Conservation (phyloP, 2,797 vertebrate species). For the Neosalanx taihuensis region DNA sequence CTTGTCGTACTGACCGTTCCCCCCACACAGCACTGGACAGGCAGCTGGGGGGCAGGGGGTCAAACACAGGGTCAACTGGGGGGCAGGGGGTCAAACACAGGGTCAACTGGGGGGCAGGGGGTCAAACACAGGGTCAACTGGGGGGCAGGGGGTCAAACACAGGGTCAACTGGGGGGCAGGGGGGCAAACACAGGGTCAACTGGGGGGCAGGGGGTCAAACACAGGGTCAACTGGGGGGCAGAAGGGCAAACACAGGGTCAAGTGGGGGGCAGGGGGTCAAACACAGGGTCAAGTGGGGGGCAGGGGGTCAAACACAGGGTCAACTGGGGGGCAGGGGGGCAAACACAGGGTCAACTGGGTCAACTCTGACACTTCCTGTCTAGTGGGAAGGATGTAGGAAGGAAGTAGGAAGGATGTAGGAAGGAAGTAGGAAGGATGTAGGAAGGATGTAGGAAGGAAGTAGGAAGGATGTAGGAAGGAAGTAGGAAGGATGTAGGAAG, state of each 20-base stretch:
- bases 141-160: neutral
- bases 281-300: conserved; percentile 62
- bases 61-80: neutral
- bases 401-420: neutral
- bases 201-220: neutral
- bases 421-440: too few species aligned
- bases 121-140: neutral
- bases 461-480: neutral
- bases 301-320: neutral
- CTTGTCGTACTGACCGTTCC: conserved; percentile 86
- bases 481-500: neutral
- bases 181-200: too few species aligned
- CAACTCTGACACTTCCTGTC: conserved; percentile 7
- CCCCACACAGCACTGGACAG: conserved; percentile 86
- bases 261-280: conserved; percentile 56
- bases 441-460: neutral
- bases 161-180: too few species aligned
- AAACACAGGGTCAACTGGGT: neutral
- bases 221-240: neutral
- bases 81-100: neutral
- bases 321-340: too few species aligned
- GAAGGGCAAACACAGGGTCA: conserved; percentile 29
- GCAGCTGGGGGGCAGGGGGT: conserved; percentile 67
- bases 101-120: too few species aligned
- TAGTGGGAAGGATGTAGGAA: conserved; percentile 6